phyloP scores from a whole-genome alignment of 2,113 vertebrate species.

The Stercorarius parasiticus region DNA sequence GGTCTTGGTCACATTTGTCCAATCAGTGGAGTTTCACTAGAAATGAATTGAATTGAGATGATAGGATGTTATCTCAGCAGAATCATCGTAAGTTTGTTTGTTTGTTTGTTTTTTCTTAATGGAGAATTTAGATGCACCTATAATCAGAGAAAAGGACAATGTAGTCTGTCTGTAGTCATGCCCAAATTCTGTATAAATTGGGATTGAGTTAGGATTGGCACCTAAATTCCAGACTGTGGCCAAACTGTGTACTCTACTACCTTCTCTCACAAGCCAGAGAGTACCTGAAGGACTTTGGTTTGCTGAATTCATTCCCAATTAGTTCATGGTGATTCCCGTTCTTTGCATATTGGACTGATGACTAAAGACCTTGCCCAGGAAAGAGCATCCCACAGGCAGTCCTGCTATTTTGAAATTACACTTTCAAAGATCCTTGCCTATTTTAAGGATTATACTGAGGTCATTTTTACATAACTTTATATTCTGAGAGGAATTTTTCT shows the following conservation, averaged over 20 bases:
- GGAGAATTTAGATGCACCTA: neutral
- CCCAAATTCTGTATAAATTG: neutral
- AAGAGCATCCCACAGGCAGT: neutral
- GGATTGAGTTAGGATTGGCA: neutral
- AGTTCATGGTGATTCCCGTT: neutral
- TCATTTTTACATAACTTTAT: neutral
- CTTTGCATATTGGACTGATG: neutral
- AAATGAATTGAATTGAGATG: neutral
- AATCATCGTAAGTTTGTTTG: neutral
- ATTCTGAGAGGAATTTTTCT: neutral
- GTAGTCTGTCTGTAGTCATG: neutral
- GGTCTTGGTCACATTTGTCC: neutral
- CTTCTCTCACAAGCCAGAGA: neutral
- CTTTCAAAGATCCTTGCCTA: neutral
- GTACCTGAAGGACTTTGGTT: neutral
- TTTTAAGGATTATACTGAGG: neutral
- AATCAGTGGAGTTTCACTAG: neutral
- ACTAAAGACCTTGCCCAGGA: neutral
- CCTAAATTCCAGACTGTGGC: neutral
- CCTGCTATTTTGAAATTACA: neutral
- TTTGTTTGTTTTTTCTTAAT: neutral
- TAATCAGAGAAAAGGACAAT: neutral
- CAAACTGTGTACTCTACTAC: neutral
- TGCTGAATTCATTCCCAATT: neutral
- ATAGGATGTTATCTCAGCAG: neutral